A percentile compares a stretch with the other conserved stretches of the same genome.
phyloP scores from a whole-genome alignment of 2,113 vertebrate species.

The Peromyscus leucopus region DNA sequence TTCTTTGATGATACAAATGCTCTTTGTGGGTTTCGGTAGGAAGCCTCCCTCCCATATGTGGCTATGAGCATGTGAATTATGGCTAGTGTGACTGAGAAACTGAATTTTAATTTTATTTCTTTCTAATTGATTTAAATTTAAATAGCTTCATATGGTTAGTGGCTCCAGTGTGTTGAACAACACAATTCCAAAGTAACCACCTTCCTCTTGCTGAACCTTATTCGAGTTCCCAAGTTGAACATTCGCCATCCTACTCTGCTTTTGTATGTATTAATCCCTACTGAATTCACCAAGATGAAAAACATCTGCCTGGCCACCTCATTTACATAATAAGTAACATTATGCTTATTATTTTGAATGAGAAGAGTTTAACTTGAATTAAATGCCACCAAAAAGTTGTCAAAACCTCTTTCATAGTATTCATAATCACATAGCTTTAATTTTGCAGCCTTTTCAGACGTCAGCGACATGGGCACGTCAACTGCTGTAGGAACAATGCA shows the following conservation, averaged over 20 bases:
- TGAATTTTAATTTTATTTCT: conserved; percentile 22
- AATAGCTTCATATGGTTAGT: neutral
- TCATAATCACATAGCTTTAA: conserved; percentile 74
- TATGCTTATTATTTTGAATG: conserved; percentile 83
- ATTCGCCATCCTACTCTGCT: neutral
- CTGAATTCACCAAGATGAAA: conserved; percentile 67
- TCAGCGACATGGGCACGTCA: conserved; percentile 47
- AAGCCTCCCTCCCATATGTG: neutral
- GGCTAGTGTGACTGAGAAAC: neutral
- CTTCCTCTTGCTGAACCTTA: conserved; percentile 3
- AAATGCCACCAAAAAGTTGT: conserved; percentile 81
- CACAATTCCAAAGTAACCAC: neutral
- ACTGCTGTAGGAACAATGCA: conserved; percentile 61
- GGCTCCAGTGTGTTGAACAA: conserved; percentile 10
- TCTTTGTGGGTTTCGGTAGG: neutral
- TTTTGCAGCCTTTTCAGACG: conserved; percentile 74
- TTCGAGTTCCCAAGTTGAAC: conserved; percentile 26
- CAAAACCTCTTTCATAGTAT: conserved; percentile 82
- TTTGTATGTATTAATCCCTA: conserved; percentile 72
- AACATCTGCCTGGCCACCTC: conserved; percentile 76
- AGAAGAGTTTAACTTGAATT: conserved; percentile 82
- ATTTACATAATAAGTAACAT: conserved; percentile 82
- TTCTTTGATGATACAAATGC: neutral
- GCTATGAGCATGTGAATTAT: neutral
- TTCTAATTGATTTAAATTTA: conserved; percentile 44